Evolutionary conservation across 2,113 vertebrate genomes (phyloP), one percentile per base, ranked within the genome.

Genomic region (Nerophis lumbriciformis): DNA sequence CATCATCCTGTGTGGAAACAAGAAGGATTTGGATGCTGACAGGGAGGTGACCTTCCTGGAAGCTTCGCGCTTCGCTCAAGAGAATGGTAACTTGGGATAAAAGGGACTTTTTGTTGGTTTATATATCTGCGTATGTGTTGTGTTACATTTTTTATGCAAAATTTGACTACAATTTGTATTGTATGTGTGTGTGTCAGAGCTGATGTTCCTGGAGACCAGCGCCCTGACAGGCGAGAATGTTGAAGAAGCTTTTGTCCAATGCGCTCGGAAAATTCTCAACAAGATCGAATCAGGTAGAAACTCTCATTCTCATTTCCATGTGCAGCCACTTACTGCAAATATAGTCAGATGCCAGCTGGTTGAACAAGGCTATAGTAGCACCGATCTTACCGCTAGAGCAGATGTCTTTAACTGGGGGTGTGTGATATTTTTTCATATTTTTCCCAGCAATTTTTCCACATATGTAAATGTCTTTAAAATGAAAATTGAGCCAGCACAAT

Each of bases 201-300:
- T 96, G 54, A 95, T 96, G 94, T 96, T 96, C 74, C 76, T 96
- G 72, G 94, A 95, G 82, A 96, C 94, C 48, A 96, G 94, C 1
- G 94, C 94, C 16, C 89, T 96, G 64, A 96, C 94, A 0, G 94
- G 94, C 1, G 94, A 96, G 83, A 96, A 95, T 0, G 94, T 95
- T 60, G 94, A 95, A 71, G 94, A 96, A 75, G 94, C 93, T 2
- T 96, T 96, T 75, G 86, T 95, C 51, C 94, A 95, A 80, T 95
- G 94, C 21, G 94, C 94, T 44, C 89, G 94, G 54, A 95, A 94
- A 86, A 96, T 96, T 73, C 90, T 96, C 71, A 95, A 94, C 82
- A 95, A 96, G 89, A 96, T 95, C 1, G 94, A 96, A 78, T 95
- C 94, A 80, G 94, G 94, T 96, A 87, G 36, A 67, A 64, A 28